Evolutionary conservation across 1,140 invertebrate genomes (phyloP), one percentile per base, ranked within the genome.

Genomic region (Hylyphantes graminicola): DNA sequence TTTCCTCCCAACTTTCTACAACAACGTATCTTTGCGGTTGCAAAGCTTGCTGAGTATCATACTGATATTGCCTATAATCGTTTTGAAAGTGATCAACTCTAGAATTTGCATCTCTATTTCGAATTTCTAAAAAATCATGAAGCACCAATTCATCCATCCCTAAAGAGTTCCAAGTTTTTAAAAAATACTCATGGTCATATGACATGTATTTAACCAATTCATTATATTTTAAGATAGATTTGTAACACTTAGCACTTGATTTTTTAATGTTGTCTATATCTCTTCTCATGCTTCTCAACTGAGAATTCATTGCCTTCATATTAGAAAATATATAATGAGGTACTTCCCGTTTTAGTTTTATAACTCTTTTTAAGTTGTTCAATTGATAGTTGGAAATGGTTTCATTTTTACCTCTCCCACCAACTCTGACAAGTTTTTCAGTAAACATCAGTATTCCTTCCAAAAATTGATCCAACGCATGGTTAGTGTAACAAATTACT

Each of bases 401-500:
- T 88, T 92, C 90, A 87, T 91, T 93, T 87, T 92, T 92, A 0
- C 93, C 93, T 88, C 94, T 92, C 11, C 93, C 93, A 8, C 96
- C 96, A 85, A 96, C 92, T 54, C 96, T 91, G n/a, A 95, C 90
- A 74, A 96, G 90, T 12, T 88, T 88, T 4, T 87, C 57, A 11
- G 88, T 89, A 21, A 87, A 89, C 15, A 88, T 78, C 6, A 92
- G 87, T 7, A 95, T 90, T 35, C 93, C 94, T 89, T 95, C 93
- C 21, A 97, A 89, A 90, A 97, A 96, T 88, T 97, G 95, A 90
- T 97, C 96, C 6, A 97, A 88, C 1, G 96, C 95, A 89, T 96
- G 95, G 88, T 97, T 97, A 0, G 95, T 96, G 86, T 93, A 96
- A 87, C 95, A 95, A n/a, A 97, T 92, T 10, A 97, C 91, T 4